phyloP scores from a whole-genome alignment of 1,140 invertebrate genomes.

The Cyrtorhinus lividipennis region DNA sequence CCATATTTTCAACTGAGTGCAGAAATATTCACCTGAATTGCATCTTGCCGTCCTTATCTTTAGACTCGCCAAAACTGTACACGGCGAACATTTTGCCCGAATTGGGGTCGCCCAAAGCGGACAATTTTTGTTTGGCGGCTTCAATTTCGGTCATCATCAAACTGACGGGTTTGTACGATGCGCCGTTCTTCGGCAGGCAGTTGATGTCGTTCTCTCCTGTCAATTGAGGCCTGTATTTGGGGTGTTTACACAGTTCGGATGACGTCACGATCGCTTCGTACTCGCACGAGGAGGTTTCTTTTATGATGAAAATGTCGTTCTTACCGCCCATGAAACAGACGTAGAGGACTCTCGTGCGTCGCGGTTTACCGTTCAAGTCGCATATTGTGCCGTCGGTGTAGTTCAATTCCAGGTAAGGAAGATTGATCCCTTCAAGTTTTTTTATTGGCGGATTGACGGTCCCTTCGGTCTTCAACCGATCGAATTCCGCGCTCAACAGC shows the following conservation, averaged over 20 bases:
- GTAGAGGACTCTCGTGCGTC: constrained; percentile 64
- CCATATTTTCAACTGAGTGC: too few species aligned
- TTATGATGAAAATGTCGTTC: constrained; percentile 82
- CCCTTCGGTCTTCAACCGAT: constrained; percentile 19
- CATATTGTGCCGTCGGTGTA: constrained; percentile 68
- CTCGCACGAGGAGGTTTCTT: constrained; percentile 85
- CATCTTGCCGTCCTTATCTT: constrained; percentile 17
- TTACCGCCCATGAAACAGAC: constrained; percentile 74
- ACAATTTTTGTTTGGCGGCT: constrained; percentile 46
- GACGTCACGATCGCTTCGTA: constrained; percentile 84
- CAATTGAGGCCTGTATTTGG: constrained; percentile 72
- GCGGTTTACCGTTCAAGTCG: constrained; percentile 70
- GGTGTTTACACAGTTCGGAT: constrained; percentile 71
- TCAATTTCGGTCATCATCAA: constrained; percentile 55
- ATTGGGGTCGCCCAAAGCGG: constrained; percentile 10
- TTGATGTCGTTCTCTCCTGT: constrained; percentile 64
- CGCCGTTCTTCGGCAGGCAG: constrained; percentile 53
- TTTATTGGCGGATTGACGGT: constrained; percentile 19
- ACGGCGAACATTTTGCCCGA: constrained; percentile 20
- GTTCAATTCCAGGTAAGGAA: constrained; percentile 69
- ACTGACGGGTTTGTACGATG: constrained; percentile 57
- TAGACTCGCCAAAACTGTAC: constrained; percentile 17
- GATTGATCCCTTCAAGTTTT: constrained; percentile 69
- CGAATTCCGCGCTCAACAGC: constrained; percentile 29
- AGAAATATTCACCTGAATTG: too few species aligned